Evolutionary conservation across 2,888 invertebrate species (phyloP).

Genomic region (Schrankia costaestrigalis): DNA sequence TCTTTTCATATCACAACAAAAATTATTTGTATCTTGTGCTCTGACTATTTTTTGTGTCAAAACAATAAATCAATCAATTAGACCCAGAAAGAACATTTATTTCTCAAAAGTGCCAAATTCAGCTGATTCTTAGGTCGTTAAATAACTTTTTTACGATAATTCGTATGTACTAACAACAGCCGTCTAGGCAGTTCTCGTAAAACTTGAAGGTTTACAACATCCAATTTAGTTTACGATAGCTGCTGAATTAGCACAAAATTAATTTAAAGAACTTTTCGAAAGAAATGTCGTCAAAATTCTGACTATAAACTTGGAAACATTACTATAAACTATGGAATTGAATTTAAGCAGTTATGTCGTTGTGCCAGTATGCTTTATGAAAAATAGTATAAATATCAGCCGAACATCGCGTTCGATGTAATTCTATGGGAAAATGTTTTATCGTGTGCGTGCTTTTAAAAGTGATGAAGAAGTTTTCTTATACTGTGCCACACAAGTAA

Average conservation of each 20-base stretch:
- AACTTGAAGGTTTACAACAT: constrained; percentile 23
- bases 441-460: too few relatives aligned
- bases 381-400: too few relatives aligned
- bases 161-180: constrained; percentile 19
- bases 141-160: constrained; percentile 32
- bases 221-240: constrained; percentile 23
- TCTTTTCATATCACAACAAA: neutral
- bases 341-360: too few relatives aligned
- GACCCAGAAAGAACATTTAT: constrained; percentile 5
- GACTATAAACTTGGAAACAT: too few relatives aligned
- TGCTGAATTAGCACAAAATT: constrained; percentile 25
- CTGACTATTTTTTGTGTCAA: neutral
- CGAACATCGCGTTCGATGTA: too few relatives aligned
- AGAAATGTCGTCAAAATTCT: too few relatives aligned
- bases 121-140: constrained; percentile 16
- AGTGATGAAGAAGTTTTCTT: too few relatives aligned
- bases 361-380: too few relatives aligned
- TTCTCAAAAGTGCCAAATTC: constrained; percentile 13
- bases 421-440: too few relatives aligned
- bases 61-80: neutral
- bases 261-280: constrained; percentile 10
- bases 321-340: too few relatives aligned
- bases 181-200: constrained; percentile 13
- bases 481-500: too few relatives aligned
- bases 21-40: neutral